Conservation (phyloP, 2,888 invertebrate species). For the Rhamphomyia laevipes region DNA sequence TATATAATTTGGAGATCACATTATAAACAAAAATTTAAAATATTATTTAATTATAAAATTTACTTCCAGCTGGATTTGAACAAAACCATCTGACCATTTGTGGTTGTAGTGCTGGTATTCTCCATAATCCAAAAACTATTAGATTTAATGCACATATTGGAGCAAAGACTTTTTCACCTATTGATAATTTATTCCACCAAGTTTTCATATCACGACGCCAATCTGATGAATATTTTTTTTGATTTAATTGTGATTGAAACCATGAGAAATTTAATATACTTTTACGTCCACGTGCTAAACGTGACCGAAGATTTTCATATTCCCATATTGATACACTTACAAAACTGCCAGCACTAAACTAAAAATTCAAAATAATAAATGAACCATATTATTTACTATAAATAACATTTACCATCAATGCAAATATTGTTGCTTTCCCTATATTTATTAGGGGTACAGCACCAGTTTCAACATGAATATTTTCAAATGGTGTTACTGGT, state of each 20-base stretch:
- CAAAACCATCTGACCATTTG: slow-evolving; percentile 77
- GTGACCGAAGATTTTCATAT: slow-evolving; percentile 52
- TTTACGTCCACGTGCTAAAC: slow-evolving; percentile 19
- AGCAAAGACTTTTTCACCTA: slow-evolving; percentile 66
- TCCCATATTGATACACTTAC: slow-evolving; percentile 74
- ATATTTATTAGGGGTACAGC: slow-evolving; percentile 3
- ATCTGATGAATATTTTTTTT: slow-evolving; percentile 17
- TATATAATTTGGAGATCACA: slow-evolving; percentile 12
- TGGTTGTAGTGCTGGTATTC: slow-evolving; percentile 55
- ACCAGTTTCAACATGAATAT: slow-evolving; percentile 4
- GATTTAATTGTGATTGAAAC: slow-evolving; percentile 36
- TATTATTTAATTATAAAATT: slow-evolving; percentile 26
- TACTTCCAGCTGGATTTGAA: slow-evolving; percentile 67
- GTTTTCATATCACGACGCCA: slow-evolving; percentile 20
- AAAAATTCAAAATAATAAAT: not conserved
- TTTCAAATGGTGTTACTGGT: slow-evolving; percentile 6
- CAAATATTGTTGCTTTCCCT: slow-evolving; percentile 9
- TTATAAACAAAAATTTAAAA: not conserved
- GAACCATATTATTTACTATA: not conserved
- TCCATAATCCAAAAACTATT: slow-evolving; percentile 73
- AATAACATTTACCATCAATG: slow-evolving; percentile 8
- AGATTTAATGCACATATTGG: slow-evolving; percentile 69
- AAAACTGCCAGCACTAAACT: slow-evolving; percentile 58
- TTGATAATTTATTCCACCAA: slow-evolving; percentile 59
- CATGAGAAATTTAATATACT: slow-evolving; percentile 34